Evolutionary conservation across 2,888 invertebrate species (phyloP), one percentile per base, ranked within the genome.

Genomic region (Aspidapion aeneum): DNA sequence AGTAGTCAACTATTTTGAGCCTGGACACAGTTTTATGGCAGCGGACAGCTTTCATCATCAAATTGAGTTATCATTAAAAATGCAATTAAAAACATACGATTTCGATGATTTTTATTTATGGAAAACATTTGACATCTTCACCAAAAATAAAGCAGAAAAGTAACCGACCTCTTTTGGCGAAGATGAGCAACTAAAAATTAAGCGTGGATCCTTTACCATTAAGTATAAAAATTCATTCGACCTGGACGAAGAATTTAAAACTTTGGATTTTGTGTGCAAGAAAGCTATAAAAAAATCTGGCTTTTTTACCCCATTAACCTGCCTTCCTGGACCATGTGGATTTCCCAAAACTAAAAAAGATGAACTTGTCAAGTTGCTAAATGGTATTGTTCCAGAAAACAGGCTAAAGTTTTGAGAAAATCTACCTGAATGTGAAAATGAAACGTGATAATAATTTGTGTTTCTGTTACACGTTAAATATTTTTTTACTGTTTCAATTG

Each of bases 101-200:
- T n/a, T 51, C 50, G 49, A 16, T 54, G 55, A 60, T 20, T 60
- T 60, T 21, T 51, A 50, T 19, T 17, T 51, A 50, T 50, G 3
- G 58, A 50, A 51, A 58, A 51, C 20, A 58, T 58, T 48, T 21
- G 12, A 58, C 19, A 58, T 51, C 58, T 58, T 50, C 48, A 20
- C 49, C 3, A 49, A 58, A 58, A 58, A 7, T 58, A 12, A 58
- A 58, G n/a, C 49, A 21, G n/a, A 50, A 58, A 18, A 19, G 18
- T 18, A 58, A 51, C 50, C 58, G 21, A 49, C 51, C 58, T 17
- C 58, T 49, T 50, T 50, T 58, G 52, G 19, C 50, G 50, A 58
- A 58, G 48, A 58, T 58, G 19, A 50, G 21, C 58, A 58, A 21
- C 49, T 58, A 49, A 58, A 58, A 58, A 21, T 35, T 12, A 35